Base-by-base conservation (phyloP, 2,888 invertebrate genomes). In the Ctenicera cuprea region DNA sequence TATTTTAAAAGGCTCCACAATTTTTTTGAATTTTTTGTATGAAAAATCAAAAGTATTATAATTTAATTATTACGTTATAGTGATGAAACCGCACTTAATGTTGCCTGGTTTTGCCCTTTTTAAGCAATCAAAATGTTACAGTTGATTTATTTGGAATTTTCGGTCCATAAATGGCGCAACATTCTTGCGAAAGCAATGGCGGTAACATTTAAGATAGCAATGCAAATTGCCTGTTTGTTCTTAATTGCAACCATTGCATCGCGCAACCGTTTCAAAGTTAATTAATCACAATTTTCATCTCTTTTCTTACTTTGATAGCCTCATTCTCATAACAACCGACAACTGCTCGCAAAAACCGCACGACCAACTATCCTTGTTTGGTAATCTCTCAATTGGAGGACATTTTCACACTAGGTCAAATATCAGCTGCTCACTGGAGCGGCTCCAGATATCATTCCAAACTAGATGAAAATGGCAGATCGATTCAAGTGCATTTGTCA, bases 361-460 rank as follows among this genome's bases (percentile, higher is more conserved):
- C 30, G 33, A 54, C 33, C 54, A 33, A 33, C 54, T 54, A 7
- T 33, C 54, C 48, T 4, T 45, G 43, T 64, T 30, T 64, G 63
- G 63, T 18, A 48, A 64, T 64, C 63, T 16, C 33, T 20, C 62
- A 22, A 43, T 43, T 48, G 22, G 22, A 18, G 67, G n/a, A 11
- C 30, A n/a, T 5, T 18, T 50, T 12, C 33, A 18, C 59, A 70
- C 50, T 70, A 41, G 70, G 70, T 70, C 70, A 70, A 45, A 52
- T 33, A 54, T 70, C 70, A 70, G 41, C 62, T 70, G 70, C 14
- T 54, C n/a, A 7, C 41, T 63, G 38, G 41, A 30, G 43, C 20
- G 26, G 45, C 38, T 41, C 18, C 26, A 16, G 18, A 33, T 16
- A 38, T 20, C 14, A 8, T 41, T 8, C 33, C 18, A 3, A 54